Conservation (phyloP, 2,113 vertebrate species). For the Corythaixoides concolor region DNA sequence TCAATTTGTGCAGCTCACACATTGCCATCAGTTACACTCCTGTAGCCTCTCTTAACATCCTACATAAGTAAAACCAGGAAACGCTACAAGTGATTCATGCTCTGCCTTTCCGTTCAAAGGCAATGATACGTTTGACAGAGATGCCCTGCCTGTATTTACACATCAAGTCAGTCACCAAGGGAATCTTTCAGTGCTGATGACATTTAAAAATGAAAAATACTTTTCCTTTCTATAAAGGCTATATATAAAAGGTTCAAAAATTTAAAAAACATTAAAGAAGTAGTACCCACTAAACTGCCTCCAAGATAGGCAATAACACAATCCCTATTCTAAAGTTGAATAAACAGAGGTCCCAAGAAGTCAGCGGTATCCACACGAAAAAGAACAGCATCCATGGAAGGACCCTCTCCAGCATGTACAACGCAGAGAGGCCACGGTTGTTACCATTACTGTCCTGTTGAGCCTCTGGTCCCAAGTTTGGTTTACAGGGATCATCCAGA, state of each 20-base stretch:
- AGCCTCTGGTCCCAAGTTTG: not conserved
- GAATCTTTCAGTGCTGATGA: constrained; percentile 1
- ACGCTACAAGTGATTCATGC: constrained; percentile 19
- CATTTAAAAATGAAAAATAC: constrained; percentile 24
- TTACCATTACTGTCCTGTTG: not conserved
- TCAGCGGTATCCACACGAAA: not conserved
- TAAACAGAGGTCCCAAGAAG: constrained; percentile 21
- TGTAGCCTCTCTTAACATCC: constrained; percentile 22
- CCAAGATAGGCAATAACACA: not conserved
- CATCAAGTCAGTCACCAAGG: constrained; percentile 47
- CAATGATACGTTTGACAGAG: constrained; percentile 35
- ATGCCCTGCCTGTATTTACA: constrained; percentile 31
- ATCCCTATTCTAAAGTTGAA: constrained; percentile 21
- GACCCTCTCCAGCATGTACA: not conserved
- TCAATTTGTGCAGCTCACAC: constrained; percentile 21
- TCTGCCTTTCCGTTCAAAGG: constrained; percentile 22
- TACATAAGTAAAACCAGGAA: constrained; percentile 36
- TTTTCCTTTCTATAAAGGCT: not conserved
- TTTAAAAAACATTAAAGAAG: not conserved
- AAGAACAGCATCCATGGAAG: not conserved
- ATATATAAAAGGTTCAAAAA: not conserved
- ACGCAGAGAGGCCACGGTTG: not conserved
- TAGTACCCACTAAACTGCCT: not conserved
- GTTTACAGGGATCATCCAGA: not conserved
- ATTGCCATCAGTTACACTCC: constrained; percentile 34